Base-by-base conservation (phyloP, 2,113 vertebrate species). In the Callaeas wilsoni region DNA sequence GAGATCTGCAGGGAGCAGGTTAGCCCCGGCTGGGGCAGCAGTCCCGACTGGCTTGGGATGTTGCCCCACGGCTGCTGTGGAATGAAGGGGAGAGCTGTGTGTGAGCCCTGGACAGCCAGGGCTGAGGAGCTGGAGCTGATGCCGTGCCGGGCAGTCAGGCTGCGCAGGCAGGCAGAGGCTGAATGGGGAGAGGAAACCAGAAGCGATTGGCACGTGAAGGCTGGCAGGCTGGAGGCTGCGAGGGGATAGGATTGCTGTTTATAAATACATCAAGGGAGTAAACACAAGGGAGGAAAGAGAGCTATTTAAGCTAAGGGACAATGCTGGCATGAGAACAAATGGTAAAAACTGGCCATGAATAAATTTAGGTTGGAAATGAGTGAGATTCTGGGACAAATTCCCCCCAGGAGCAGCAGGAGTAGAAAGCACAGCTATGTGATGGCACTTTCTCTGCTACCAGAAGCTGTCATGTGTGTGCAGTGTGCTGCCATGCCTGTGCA, bases 191-290 rank as follows among this genome's bases (percentile, higher is more conserved):
- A 93, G 79, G 64, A 92, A 94, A 88, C 30, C 76, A 27, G 86
- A 86, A 96, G 35, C 21, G 0, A 89, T 37, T 94, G 95, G 94
- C 89, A 95, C n/a, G 47, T 94, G 93, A 37, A 6, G 79, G 86
- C 90, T 95, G 92, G 92, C 82, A 94, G 85, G 67, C 87, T 95
- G 86, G 69, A 96, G 80, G 60, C 94, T 94, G 68, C 1, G 4
- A 94, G 86, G 47, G 68, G 73, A 93, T 96, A 79, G 94, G 73
- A 95, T 90, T 96, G 89, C 91, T 94, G 95, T 96, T 93, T 93
- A 95, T 96, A 97, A 94, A 96, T 96, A 97, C 83, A 92, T 97
- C 94, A 95, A 95, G 83, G 80, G 83, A 97, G 93, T 93, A 96
- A 96, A 96, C 94, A 95, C 94, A 90, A 90, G 86, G 94, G 83